phyloP scores from a whole-genome alignment of 2,113 vertebrate species.

The Guaruba guarouba region DNA sequence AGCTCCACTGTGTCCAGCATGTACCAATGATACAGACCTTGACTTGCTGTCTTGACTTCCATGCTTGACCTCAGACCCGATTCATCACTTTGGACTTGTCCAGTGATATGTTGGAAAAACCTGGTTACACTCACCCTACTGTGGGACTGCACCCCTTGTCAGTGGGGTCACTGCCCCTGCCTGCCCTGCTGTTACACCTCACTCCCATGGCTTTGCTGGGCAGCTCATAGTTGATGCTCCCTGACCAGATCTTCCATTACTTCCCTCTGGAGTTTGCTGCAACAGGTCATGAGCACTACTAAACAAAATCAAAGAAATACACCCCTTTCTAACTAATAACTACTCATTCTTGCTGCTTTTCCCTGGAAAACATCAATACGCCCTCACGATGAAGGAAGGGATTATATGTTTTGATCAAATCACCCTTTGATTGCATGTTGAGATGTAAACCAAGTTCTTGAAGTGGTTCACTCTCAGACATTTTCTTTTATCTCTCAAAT shows the following conservation, averaged over 20 bases:
- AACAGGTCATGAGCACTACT: not conserved
- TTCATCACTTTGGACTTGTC: not conserved
- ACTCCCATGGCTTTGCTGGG: not conserved
- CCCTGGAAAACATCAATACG: not conserved
- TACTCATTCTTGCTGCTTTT: not conserved
- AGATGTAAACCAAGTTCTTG: not conserved
- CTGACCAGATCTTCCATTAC: not conserved
- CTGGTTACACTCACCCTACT: not conserved
- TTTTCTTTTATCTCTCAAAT: not conserved
- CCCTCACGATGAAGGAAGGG: not conserved
- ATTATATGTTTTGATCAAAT: slow-evolving; percentile 4
- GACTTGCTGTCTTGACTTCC: not conserved
- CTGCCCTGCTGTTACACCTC: not conserved
- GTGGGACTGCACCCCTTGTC: not conserved
- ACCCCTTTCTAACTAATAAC: not conserved
- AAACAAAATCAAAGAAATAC: not conserved
- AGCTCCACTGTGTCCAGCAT: not conserved
- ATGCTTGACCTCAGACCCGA: not conserved
- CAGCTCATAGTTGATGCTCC: not conserved
- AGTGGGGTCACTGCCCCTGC: not conserved
- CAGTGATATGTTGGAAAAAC: not conserved
- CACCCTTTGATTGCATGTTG: not conserved
- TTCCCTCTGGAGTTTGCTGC: not conserved
- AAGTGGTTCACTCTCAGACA: not conserved
- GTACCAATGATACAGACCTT: not conserved